These are phyloP conservation scores for Tenthredo notha DNA, from an alignment of 2,888 invertebrate genomes.

Conservation along the genomic window DNA sequence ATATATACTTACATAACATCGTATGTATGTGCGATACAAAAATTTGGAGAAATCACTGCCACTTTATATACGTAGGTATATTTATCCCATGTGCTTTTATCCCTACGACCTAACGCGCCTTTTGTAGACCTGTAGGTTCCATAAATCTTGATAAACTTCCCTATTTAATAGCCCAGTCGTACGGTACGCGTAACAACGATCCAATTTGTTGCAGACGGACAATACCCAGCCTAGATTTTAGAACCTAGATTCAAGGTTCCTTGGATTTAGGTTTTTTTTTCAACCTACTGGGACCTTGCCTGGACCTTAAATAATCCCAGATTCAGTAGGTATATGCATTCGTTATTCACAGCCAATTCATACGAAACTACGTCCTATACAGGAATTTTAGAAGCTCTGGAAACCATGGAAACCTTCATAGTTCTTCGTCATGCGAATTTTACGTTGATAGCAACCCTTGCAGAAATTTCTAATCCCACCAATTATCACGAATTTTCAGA, in stretches of 20 bases:
- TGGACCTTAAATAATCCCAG: constrained; percentile 23
- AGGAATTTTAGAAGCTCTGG: no score
- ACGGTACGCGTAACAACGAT: not conserved
- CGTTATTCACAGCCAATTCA: constrained; percentile 32
- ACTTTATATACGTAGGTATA: not conserved
- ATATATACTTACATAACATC: not conserved
- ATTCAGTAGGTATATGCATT: not conserved
- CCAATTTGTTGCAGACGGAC: not conserved
- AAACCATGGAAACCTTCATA: not conserved
- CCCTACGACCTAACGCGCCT: not conserved
- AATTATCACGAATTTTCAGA: no score
- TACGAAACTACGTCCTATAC: not conserved
- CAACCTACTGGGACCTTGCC: not conserved
- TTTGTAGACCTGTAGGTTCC: not conserved
- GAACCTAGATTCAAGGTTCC: not conserved
- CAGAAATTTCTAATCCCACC: no score
- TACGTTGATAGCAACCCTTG: not conserved
- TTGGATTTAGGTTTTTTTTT: not conserved
- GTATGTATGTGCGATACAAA: not conserved
- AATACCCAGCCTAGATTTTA: not conserved
- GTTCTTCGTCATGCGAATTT: not conserved
- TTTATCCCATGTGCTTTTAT: not conserved
- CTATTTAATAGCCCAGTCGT: constrained; percentile 11
- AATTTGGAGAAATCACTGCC: not conserved
- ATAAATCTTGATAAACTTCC: constrained; percentile 17